Percentiles rank a stretch among this genome's conserved stretches.
Conservation (phyloP, 2,797 vertebrate genomes). For the Podarcis lilfordi region DNA sequence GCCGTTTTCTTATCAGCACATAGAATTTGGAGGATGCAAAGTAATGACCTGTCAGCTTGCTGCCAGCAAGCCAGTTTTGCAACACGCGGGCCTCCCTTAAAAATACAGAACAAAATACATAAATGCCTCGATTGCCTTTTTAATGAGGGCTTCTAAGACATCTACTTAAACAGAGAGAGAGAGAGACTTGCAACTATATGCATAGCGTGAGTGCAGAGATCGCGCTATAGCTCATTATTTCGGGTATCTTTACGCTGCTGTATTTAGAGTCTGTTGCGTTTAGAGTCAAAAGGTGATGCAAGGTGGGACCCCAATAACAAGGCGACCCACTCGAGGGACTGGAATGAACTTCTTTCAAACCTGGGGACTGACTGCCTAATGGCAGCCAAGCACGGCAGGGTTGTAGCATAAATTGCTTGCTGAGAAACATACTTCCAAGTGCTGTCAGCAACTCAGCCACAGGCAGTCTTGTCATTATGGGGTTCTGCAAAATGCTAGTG, state of each 20-base stretch:
- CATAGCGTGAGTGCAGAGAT: rapidly evolving
- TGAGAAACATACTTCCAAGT: background rate
- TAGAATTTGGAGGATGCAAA: constrained; percentile 54
- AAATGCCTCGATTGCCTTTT: constrained; percentile 12
- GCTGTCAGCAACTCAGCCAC: background rate
- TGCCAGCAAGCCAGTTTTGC: constrained; percentile 13
- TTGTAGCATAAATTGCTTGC: background rate
- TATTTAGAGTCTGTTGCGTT: background rate
- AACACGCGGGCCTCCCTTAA: background rate
- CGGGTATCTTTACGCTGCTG: background rate
- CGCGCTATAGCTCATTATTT: background rate
- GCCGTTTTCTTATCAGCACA: constrained; percentile 46
- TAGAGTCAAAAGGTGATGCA: background rate
- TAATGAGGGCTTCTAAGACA: background rate
- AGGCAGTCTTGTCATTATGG: background rate
- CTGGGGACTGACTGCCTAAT: background rate
- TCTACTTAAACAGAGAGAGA: too few species aligned
- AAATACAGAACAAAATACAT: background rate
- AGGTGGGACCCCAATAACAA: background rate
- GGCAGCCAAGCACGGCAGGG: background rate
- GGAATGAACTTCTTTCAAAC: background rate
- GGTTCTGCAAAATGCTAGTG: background rate
- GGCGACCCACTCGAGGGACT: background rate
- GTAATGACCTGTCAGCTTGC: constrained; percentile 61
- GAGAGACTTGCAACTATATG: background rate